Percentiles rank a stretch among this genome's conserved stretches.
phyloP scores from a whole-genome alignment of 2,888 invertebrate genomes.

The Nomada goodeniana region DNA sequence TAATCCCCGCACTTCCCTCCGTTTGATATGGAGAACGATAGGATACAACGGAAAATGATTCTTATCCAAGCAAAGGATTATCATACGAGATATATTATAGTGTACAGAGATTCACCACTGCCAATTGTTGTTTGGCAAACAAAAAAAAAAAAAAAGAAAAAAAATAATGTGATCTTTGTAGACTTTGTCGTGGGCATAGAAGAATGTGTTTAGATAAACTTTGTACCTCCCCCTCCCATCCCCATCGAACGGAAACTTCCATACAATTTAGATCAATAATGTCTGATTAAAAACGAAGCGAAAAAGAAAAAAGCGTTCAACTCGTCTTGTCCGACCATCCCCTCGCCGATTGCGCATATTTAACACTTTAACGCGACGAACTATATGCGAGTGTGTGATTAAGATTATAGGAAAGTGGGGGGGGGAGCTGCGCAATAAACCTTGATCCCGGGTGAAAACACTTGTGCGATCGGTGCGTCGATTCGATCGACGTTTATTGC shows the following conservation, averaged over 20 bases:
- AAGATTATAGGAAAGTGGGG: conserved; percentile 41
- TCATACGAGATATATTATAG: conserved; percentile 42
- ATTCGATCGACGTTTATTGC: conserved; percentile 55
- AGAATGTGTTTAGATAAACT: conserved; percentile 52
- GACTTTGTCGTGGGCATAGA: conserved; percentile 38
- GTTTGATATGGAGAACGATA: not conserved
- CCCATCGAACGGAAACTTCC: conserved; percentile 39
- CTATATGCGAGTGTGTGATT: conserved; percentile 64
- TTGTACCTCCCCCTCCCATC: conserved; percentile 12
- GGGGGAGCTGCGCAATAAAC: conserved; percentile 52
- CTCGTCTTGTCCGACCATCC: conserved; percentile 42
- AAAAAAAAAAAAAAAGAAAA: conserved; percentile 3
- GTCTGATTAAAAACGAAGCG: conserved; percentile 23
- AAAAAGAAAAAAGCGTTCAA: conserved; percentile 7
- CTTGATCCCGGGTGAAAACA: conserved; percentile 38
- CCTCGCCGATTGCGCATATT: conserved; percentile 43
- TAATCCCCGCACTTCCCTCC: conserved; percentile 12
- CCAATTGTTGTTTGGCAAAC: conserved; percentile 19
- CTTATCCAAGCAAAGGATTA: conserved; percentile 48
- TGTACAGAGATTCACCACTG: conserved; percentile 46
- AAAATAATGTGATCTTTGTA: conserved; percentile 43
- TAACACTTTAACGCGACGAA: conserved; percentile 61
- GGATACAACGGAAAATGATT: not conserved
- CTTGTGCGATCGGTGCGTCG: conserved; percentile 39
- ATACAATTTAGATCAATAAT: conserved; percentile 50